These are phyloP conservation scores for Drosophila quadrilineata DNA, from an alignment of 1,140 invertebrate genomes.

Conservation along the genomic window DNA sequence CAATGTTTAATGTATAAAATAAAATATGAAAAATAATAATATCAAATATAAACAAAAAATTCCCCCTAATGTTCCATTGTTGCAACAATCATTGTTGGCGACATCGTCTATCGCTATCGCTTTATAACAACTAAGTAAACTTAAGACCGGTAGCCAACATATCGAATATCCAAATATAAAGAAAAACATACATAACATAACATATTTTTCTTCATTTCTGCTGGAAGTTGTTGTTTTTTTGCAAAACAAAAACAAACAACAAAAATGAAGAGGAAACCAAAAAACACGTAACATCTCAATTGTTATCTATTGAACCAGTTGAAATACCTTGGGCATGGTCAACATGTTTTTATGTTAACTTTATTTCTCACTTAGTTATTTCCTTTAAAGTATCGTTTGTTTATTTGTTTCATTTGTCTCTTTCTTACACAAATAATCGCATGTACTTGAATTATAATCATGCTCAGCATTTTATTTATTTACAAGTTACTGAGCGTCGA, in stretches of 20 bases:
- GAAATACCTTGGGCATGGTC: constrained; percentile 19
- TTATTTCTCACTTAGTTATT: not conserved
- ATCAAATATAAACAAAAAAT: constrained; percentile 31
- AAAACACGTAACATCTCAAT: constrained; percentile 55
- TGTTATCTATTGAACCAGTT: constrained; percentile 44
- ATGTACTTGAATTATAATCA: not conserved
- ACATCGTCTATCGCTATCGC: constrained; percentile 31
- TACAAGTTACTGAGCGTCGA: no score
- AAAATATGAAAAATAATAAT: constrained; percentile 2
- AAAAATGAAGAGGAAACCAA: constrained; percentile 49
- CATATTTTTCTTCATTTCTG: constrained; percentile 21
- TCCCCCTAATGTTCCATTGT: constrained; percentile 66
- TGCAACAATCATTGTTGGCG: constrained; percentile 55
- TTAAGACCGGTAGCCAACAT: constrained; percentile 23
- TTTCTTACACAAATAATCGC: no score
- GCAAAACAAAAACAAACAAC: no score
- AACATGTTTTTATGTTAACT: constrained; percentile 40
- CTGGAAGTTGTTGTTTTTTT: constrained; percentile 11
- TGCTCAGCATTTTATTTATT: constrained; percentile 15
- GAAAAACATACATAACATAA: constrained; percentile 20
- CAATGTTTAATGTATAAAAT: constrained; percentile 28
- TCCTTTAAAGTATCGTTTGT: no score
- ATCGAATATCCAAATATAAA: constrained; percentile 10
- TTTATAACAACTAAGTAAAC: constrained; percentile 46
- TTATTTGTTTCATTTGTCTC: no score